phyloP scores from a whole-genome alignment of 2,888 invertebrate species.

The Tholera decimalis region DNA sequence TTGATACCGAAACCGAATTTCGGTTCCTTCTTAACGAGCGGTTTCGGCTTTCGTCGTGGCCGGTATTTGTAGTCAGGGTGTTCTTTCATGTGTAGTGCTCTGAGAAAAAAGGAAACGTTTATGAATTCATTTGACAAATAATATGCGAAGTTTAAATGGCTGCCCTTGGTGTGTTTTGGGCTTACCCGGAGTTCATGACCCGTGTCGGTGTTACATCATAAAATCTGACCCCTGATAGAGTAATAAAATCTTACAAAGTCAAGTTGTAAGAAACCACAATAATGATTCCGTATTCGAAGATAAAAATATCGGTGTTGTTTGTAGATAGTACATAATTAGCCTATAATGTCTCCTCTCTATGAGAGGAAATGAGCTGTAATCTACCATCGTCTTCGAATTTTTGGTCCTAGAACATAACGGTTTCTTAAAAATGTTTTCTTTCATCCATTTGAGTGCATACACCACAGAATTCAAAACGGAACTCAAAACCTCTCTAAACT shows the following conservation, averaged over 20 bases:
- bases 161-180: neutral
- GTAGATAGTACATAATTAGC: too few relatives aligned
- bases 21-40: constrained; percentile 95
- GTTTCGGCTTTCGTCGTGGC: constrained; percentile 96
- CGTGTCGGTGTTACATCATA: neutral
- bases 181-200: neutral
- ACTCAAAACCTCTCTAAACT: too few relatives aligned
- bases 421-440: too few relatives aligned
- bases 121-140: constrained; percentile 2
- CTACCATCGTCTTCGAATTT: too few relatives aligned
- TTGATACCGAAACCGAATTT: constrained; percentile 94
- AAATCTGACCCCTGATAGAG: neutral
- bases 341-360: too few relatives aligned
- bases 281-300: neutral
- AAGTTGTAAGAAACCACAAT: neutral
- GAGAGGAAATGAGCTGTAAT: too few relatives aligned
- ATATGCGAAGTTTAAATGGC: neutral
- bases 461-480: too few relatives aligned
- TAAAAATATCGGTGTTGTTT: neutral
- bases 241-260: neutral
- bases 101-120: constrained; percentile 78
- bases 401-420: too few relatives aligned
- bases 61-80: constrained; percentile 98
- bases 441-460: too few relatives aligned
- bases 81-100: constrained; percentile 98